phyloP scores from a whole-genome alignment of 2,113 vertebrate genomes.

The Chamaetylas fuelleborni region DNA sequence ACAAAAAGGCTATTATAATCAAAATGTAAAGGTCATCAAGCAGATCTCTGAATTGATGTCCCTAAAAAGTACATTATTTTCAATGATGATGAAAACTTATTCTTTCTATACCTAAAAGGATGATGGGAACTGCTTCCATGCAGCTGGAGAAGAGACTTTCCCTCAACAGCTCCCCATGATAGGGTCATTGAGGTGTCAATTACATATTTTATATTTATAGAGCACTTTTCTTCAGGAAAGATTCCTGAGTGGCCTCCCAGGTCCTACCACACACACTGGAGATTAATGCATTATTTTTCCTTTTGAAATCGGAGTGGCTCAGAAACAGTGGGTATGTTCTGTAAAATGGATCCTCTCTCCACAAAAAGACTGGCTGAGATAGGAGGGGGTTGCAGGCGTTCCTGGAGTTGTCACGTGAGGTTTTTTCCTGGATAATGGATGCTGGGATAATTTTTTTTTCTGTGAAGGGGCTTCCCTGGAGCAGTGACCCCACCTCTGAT shows the following conservation, averaged over 20 bases:
- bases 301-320: background rate
- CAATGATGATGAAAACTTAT: background rate
- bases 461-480: background rate
- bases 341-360: background rate
- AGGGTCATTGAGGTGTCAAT: conserved; percentile 5
- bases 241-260: background rate
- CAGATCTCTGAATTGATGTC: background rate
- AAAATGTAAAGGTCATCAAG: background rate
- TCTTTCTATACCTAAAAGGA: background rate
- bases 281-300: background rate
- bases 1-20: background rate
- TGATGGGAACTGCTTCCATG: background rate
- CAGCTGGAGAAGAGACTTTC: background rate
- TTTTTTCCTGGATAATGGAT: background rate
- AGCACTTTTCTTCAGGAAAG: background rate
- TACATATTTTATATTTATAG: conserved; percentile 5
- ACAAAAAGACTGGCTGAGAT: background rate
- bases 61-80: background rate
- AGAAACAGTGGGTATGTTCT: background rate
- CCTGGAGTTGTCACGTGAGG: background rate
- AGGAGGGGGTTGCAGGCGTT: background rate
- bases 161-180: background rate
- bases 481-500: background rate
- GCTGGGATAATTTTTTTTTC: background rate
- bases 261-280: background rate